Conservation (phyloP, 2,888 invertebrate genomes). For the Bhutanitis thaidina region DNA sequence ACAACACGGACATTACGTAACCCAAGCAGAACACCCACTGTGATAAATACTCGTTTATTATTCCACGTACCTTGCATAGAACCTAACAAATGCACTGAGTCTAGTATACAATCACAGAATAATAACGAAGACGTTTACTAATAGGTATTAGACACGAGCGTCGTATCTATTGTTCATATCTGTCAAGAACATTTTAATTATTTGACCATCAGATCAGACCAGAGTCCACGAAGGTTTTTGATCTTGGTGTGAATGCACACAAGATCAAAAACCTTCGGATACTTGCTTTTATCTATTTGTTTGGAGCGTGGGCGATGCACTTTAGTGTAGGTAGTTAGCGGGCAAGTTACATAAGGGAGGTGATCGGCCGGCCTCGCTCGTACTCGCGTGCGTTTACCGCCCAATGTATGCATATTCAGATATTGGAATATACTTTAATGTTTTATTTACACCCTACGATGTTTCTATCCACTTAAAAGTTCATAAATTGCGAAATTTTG, state of each 20-base stretch:
- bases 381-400: conserved; percentile 55
- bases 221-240: too few relatives aligned
- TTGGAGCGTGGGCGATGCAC: conserved; percentile 47
- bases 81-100: conserved; percentile 8
- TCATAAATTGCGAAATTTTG: neutral
- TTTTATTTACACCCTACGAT: conserved; percentile 2
- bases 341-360: conserved; percentile 60
- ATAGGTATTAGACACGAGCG: neutral
- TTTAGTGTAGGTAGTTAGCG: conserved; percentile 35
- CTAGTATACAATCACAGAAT: conserved; percentile 12
- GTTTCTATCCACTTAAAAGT: neutral
- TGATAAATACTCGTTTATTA: conserved; percentile 15
- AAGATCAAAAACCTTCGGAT: conserved; percentile 50
- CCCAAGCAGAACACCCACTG: conserved; percentile 7
- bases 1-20: conserved; percentile 3
- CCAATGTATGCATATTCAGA: conserved; percentile 41
- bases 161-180: neutral
- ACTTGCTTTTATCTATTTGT: conserved; percentile 40
- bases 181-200: conserved; percentile 5
- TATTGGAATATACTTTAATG: conserved; percentile 9
- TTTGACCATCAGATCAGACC: conserved; percentile 19
- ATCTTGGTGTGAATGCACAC: conserved; percentile 40
- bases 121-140: conserved; percentile 11
- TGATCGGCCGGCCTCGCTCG: conserved; percentile 72
- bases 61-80: conserved; percentile 6